Evolutionary conservation across 2,113 vertebrate species (phyloP), one percentile per base, ranked within the genome.

Genomic region (Microcebus tavaratra): DNA sequence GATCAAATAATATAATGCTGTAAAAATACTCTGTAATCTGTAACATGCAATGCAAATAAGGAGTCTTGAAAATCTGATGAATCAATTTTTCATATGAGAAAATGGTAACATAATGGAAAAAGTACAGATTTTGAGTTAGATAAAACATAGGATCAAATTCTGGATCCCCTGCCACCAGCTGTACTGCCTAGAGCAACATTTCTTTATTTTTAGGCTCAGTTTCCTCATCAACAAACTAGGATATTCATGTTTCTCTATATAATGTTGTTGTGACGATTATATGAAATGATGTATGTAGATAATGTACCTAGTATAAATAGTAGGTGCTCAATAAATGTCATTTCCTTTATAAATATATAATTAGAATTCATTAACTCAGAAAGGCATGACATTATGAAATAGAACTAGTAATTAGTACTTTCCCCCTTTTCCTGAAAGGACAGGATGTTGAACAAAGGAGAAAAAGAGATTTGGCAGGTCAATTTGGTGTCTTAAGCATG

Each of bases 291-390:
- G 8, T 31, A n/a, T n/a, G 12, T 93, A 83, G 91, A 27, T 39
- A 76, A 73, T 48, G 6, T 48, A 87, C 18, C 23, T 12, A 59
- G 39, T 85, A 31, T 12, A 42, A 42, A 73, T 23, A 80, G 21
- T 79, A 39, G 23, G 27, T 65, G 15, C 8, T 93, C 94, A 85
- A 76, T 81, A 93, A 85, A 59, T 55, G 88, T 78, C 6, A 88
- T 65, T 91, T 96, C 10, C 18, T 95, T 95, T 93, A 42, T 90
- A 96, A 95, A 96, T 70, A 25, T 87, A 25, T 48, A 23, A 88
- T 55, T 88, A 78, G 53, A 72, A 75, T 65, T 84, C 29, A 90
- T 3, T 93, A 70, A 76, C 61, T 95, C 91, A 90, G 72, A 85
- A 81, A 80, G 27, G 6, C 27, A 91, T 59, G 34, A 4, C 63